Conservation (phyloP, 2,888 invertebrate species). For the Antheraea yamamai region DNA sequence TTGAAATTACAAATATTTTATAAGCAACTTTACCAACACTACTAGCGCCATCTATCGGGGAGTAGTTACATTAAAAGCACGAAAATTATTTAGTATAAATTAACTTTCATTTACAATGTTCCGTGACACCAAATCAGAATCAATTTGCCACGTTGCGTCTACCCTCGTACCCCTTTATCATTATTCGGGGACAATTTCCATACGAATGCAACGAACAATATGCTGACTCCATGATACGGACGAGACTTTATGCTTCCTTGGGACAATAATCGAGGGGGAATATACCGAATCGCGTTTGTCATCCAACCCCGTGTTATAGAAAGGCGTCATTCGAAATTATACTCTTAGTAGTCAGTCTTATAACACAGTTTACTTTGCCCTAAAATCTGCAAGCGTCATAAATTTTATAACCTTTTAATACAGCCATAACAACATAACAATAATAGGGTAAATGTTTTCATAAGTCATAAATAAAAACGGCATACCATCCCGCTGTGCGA, state of each 20-base stretch:
- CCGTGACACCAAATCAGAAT: constrained; percentile 66
- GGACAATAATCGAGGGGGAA: constrained; percentile 76
- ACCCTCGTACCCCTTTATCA: constrained; percentile 68
- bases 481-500: constrained; percentile 63
- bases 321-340: constrained; percentile 33
- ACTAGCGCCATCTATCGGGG: constrained; percentile 49
- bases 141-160: constrained; percentile 70
- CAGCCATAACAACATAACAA: constrained; percentile 78
- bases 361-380: constrained; percentile 30
- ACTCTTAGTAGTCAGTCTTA: constrained; percentile 26
- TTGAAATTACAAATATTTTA: background rate
- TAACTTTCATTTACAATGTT: constrained; percentile 49
- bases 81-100: constrained; percentile 6
- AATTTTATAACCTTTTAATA: constrained; percentile 80
- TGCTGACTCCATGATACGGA: constrained; percentile 69
- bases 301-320: constrained; percentile 56
- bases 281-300: constrained; percentile 65
- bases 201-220: constrained; percentile 61
- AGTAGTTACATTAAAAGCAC: constrained; percentile 27
- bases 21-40: background rate
- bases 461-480: constrained; percentile 79
- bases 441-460: constrained; percentile 82
- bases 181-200: constrained; percentile 39
- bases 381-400: constrained; percentile 70
- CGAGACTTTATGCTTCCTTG: constrained; percentile 69